Evolutionary conservation across 2,888 invertebrate genomes (phyloP).

Genomic region (Callinectes sapidus): DNA sequence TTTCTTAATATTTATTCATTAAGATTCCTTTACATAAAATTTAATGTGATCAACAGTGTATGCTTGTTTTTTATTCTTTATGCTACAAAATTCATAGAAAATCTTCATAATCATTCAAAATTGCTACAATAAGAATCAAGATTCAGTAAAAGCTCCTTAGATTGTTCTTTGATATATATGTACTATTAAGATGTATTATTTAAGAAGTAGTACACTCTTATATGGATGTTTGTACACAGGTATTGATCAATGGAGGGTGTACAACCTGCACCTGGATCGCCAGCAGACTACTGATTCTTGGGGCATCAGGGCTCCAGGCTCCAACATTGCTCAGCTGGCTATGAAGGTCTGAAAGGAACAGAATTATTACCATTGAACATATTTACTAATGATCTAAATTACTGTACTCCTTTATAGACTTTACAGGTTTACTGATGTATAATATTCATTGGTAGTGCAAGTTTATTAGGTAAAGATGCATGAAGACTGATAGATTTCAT

Average conservation of each 20-base stretch:
- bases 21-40: background rate
- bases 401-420: background rate
- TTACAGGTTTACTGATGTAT: background rate
- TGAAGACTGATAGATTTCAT: background rate
- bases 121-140: background rate
- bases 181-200: background rate
- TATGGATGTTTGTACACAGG: conserved; percentile 36
- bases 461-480: background rate
- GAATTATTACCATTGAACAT: background rate
- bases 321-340: conserved; percentile 62
- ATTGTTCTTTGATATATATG: background rate
- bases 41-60: background rate
- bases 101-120: background rate
- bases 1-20: too few relatives aligned
- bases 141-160: background rate
- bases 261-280: conserved; percentile 51
- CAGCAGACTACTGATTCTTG: conserved; percentile 49
- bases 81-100: too few relatives aligned
- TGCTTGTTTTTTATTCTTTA: background rate
- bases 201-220: background rate
- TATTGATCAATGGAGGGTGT: conserved; percentile 58
- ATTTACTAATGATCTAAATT: background rate
- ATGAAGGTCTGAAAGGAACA: conserved; percentile 43
- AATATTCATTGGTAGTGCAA: background rate
- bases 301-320: conserved; percentile 48